These are phyloP conservation scores for Trachymyrmex cornetzi DNA, from an alignment of 1,140 invertebrate genomes.

Conservation along the genomic window DNA sequence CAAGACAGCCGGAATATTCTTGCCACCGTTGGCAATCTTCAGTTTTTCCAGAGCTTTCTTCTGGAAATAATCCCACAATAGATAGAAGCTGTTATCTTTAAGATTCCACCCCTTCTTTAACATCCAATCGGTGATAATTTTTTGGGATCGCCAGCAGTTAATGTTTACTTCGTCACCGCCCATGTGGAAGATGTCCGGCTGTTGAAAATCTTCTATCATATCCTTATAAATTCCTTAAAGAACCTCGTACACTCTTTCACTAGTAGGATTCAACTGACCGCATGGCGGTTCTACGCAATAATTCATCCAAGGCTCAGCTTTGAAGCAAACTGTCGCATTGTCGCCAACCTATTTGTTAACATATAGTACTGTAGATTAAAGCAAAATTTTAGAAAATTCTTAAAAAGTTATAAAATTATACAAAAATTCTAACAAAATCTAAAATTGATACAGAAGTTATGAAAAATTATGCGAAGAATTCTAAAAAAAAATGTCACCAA, in stretches of 20 bases:
- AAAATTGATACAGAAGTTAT: too few species aligned
- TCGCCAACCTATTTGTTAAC: slow-evolving; percentile 79
- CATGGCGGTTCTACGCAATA: slow-evolving; percentile 95
- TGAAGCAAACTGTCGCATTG: slow-evolving; percentile 86
- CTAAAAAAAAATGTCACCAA: too few species aligned
- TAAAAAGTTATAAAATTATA: too few species aligned
- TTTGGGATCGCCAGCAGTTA: slow-evolving; percentile 92
- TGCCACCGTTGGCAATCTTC: slow-evolving; percentile 86
- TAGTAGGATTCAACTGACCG: slow-evolving; percentile 94
- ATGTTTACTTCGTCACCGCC: slow-evolving; percentile 94
- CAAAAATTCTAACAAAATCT: too few species aligned
- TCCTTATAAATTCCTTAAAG: slow-evolving; percentile 91
- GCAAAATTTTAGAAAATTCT: background rate
- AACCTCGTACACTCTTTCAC: slow-evolving; percentile 91
- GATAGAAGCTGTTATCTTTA: slow-evolving; percentile 89
- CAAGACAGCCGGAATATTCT: slow-evolving; percentile 89
- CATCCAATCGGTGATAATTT: slow-evolving; percentile 91
- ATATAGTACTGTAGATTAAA: background rate
- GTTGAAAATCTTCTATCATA: slow-evolving; percentile 89
- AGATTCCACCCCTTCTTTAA: slow-evolving; percentile 87
- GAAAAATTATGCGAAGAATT: too few species aligned
- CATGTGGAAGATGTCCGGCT: slow-evolving; percentile 94
- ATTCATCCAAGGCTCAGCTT: slow-evolving; percentile 91
- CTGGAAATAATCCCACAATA: slow-evolving; percentile 93
- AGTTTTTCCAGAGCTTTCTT: slow-evolving; percentile 87